Conservation (phyloP, 2,797 vertebrate species). For the Atherinosoma microstoma region DNA sequence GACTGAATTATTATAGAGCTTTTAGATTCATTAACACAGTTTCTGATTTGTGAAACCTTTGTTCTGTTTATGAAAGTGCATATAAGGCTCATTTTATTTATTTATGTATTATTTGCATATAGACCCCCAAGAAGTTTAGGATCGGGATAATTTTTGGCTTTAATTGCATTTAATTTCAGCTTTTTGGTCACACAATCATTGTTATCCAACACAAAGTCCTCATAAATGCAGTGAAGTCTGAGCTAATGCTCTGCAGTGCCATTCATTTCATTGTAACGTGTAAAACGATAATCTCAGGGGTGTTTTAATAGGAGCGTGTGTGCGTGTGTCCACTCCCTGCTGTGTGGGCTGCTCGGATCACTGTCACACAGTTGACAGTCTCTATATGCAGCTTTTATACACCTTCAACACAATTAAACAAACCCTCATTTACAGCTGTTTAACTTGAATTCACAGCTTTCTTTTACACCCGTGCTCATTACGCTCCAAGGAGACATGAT, state of each 20-base stretch:
- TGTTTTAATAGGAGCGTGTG: slow-evolving; percentile 44
- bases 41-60: no score
- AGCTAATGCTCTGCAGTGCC: slow-evolving; percentile 5
- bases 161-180: no score
- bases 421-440: slow-evolving; percentile 43
- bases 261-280: slow-evolving; percentile 11
- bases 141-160: no score
- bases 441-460: slow-evolving; percentile 26
- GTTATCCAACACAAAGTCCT: neutral
- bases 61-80: no score
- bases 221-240: slow-evolving; percentile 2
- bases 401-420: slow-evolving; percentile 74
- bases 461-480: slow-evolving; percentile 3
- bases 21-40: no score
- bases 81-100: no score
- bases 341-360: slow-evolving; percentile 48
- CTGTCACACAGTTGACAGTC: slow-evolving; percentile 50
- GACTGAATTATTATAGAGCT: no score
- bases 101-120: no score
- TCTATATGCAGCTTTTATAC: slow-evolving; percentile 49
- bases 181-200: neutral
- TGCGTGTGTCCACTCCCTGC: slow-evolving; percentile 57
- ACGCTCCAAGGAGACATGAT: neutral
- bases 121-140: no score
- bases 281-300: slow-evolving; percentile 41